A percentile compares a stretch with the other conserved stretches of the same genome.
Conservation (phyloP, 2,797 vertebrate genomes). For the Hippopotamyrus pictus region DNA sequence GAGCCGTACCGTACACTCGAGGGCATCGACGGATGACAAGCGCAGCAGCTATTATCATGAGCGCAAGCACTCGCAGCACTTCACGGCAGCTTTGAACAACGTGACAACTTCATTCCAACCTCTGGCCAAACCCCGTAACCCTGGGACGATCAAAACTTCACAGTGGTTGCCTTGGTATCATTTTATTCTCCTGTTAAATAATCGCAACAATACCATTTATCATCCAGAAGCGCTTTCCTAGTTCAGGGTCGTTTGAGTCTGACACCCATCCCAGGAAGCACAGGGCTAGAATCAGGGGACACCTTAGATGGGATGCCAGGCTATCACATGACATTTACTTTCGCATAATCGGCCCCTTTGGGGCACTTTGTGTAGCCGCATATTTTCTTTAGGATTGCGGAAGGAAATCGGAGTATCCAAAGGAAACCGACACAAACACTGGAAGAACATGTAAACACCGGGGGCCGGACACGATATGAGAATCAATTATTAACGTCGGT, state of each 20-base stretch:
- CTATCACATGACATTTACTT: neutral
- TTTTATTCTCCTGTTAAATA: neutral
- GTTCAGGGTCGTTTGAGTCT: neutral
- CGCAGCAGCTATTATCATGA: neutral
- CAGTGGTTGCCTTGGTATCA: neutral
- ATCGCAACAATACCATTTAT: neutral
- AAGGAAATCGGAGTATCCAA: neutral
- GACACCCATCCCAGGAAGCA: neutral
- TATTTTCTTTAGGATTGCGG: neutral
- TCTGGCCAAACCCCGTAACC: neutral
- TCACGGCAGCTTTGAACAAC: neutral
- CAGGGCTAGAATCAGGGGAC: neutral
- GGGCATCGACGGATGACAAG: neutral
- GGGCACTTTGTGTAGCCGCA: neutral
- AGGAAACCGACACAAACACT: neutral
- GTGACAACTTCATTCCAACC: neutral
- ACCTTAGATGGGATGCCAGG: neutral
- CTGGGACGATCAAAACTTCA: neutral
- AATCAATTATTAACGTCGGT: neutral
- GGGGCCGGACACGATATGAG: neutral
- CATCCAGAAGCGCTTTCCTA: neutral
- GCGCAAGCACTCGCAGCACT: neutral
- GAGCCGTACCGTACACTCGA: constrained; percentile 69
- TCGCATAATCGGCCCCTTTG: neutral
- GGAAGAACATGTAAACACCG: neutral